Percentiles rank a stretch among this genome's conserved stretches.
Conservation (phyloP, 2,888 invertebrate species). For the Steinernema scapterisci region DNA sequence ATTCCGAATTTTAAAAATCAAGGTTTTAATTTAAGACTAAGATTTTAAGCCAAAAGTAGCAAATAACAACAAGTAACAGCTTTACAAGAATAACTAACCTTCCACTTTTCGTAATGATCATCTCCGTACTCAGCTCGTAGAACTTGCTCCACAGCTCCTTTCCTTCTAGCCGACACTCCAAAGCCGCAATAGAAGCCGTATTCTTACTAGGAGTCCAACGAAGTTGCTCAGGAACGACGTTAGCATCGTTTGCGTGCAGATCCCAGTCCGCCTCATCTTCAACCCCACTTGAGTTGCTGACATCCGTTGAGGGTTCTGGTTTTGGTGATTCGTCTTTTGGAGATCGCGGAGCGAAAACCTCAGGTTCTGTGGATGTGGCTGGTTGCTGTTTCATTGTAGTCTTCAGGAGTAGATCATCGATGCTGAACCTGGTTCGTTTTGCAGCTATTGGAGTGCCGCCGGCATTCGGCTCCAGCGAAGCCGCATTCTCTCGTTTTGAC, state of each 20-base stretch:
- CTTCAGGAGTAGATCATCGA: conserved; percentile 22
- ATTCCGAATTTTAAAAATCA: too few species aligned
- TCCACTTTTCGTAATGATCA: conserved; percentile 97
- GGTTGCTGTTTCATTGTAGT: conserved; percentile 12
- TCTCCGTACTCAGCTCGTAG: conserved; percentile 83
- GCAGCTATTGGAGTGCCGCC: neutral
- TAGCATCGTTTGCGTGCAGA: neutral
- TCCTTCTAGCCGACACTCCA: conserved; percentile 85
- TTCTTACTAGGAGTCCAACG: conserved; percentile 10
- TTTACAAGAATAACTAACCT: conserved; percentile 73
- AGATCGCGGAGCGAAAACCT: neutral
- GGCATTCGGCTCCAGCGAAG: neutral
- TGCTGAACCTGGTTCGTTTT: conserved; percentile 10
- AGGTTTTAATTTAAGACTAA: too few species aligned
- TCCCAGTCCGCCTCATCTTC: conserved; percentile 14
- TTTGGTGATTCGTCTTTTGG: neutral
- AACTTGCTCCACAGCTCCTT: conserved; percentile 98
- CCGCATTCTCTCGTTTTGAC: conserved; percentile 16
- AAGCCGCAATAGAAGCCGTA: neutral
- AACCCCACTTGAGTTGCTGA: neutral
- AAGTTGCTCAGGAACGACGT: neutral
- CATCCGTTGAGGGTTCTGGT: neutral
- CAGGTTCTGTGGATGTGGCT: neutral
- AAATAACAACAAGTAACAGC: neutral
- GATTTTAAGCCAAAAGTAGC: too few species aligned